These are phyloP conservation scores for Ladona fulva DNA, from an alignment of 1,140 invertebrate genomes.

Conservation along the genomic window DNA sequence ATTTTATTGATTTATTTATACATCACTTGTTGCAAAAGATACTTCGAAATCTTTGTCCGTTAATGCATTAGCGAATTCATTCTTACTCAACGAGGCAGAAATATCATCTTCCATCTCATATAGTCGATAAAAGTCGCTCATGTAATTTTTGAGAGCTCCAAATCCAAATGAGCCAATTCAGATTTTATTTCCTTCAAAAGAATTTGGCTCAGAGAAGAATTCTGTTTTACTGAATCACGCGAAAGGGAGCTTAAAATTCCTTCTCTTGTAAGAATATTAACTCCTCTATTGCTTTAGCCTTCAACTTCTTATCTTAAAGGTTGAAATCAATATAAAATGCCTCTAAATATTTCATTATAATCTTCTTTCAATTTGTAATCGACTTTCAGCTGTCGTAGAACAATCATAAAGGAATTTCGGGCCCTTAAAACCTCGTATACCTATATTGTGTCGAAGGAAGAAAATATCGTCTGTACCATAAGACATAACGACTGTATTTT, in stretches of 20 bases:
- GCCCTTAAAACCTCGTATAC: not conserved
- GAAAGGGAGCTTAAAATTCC: not conserved
- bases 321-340: not conserved
- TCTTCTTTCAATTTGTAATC: not conserved
- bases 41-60: not conserved
- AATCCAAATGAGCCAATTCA: not conserved
- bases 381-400: not conserved
- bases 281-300: not conserved
- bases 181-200: not conserved
- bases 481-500: too few relatives aligned
- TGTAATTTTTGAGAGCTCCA: not conserved
- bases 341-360: not conserved
- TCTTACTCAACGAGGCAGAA: not conserved
- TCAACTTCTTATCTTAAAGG: not conserved
- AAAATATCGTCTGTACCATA: too few relatives aligned
- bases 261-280: not conserved
- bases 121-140: not conserved
- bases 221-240: not conserved
- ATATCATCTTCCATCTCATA: not conserved
- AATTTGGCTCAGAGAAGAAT: not conserved
- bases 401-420: not conserved
- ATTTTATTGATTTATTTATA: not conserved
- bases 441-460: too few relatives aligned
- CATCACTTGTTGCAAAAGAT: not conserved
- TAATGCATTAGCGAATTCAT: not conserved